Percentiles rank a stretch among this genome's conserved stretches.
These are phyloP conservation scores for Euura saliciscinereae DNA, from an alignment of 1,140 invertebrate species.

Conservation along the genomic window DNA sequence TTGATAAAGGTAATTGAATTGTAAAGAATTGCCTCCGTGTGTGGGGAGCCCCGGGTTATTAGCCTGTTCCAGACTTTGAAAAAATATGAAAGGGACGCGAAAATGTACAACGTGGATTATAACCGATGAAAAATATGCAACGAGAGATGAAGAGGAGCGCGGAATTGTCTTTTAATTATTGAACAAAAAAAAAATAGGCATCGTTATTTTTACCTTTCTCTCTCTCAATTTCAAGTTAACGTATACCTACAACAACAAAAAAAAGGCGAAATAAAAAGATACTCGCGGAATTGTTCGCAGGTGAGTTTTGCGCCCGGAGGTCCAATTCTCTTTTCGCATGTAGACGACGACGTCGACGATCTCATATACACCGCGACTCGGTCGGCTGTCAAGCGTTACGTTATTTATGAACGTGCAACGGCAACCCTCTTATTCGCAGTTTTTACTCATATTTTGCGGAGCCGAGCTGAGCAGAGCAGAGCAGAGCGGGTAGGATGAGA, in stretches of 20 bases:
- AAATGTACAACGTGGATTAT: background rate
- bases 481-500: conserved; percentile 31
- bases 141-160: no score
- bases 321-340: background rate
- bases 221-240: no score
- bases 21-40: background rate
- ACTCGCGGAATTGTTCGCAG: no score
- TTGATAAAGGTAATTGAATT: conserved; percentile 2
- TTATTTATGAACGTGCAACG: conserved; percentile 51
- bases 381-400: conserved; percentile 43
- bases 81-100: background rate
- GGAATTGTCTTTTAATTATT: no score
- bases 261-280: no score
- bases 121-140: background rate
- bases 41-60: background rate
- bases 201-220: no score
- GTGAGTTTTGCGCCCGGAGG: background rate
- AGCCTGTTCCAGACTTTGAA: background rate
- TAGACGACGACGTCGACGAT: conserved; percentile 9
- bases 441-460: conserved; percentile 52
- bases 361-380: conserved; percentile 16
- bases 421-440: conserved; percentile 54
- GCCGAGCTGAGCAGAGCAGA: conserved; percentile 17
- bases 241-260: no score
- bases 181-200: no score